These are phyloP conservation scores for Apaloderma vittatum DNA, from an alignment of 2,113 vertebrate genomes.

Conservation along the genomic window DNA sequence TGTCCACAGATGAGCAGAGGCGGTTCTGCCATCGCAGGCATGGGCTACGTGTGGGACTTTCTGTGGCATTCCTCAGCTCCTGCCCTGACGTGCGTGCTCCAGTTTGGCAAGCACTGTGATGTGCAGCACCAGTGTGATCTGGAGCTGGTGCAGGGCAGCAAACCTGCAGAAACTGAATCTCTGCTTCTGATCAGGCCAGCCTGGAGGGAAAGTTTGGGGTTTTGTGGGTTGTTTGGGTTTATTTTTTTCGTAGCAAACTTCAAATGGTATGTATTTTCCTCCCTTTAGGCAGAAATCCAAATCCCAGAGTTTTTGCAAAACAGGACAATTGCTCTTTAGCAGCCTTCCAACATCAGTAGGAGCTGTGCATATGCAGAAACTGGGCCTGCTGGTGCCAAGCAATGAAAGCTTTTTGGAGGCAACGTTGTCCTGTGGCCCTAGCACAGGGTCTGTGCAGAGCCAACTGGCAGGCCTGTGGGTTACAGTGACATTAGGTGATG, in stretches of 20 bases:
- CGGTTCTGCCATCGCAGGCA: neutral
- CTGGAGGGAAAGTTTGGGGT: neutral
- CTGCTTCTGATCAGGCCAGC: neutral
- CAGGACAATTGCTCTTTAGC: neutral
- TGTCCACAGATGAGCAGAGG: neutral
- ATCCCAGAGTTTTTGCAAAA: neutral
- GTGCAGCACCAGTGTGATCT: neutral
- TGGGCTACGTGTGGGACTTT: neutral
- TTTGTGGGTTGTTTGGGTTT: neutral
- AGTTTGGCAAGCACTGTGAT: accelerated
- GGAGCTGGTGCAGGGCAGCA: neutral
- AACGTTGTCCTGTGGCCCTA: neutral
- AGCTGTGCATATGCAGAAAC: neutral
- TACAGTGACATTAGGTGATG: neutral
- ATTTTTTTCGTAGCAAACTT: neutral
- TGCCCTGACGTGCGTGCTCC: accelerated
- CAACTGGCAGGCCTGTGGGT: neutral
- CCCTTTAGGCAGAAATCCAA: neutral
- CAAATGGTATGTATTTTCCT: neutral
- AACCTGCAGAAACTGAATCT: neutral
- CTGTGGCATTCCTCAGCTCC: neutral
- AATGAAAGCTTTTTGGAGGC: neutral
- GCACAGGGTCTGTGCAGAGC: neutral
- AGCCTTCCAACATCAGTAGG: neutral
- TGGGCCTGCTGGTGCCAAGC: neutral